These are phyloP conservation scores for Actinopyga echinites DNA, from an alignment of 53 echinoderm and acorn worm genomes.

Conservation along the genomic window DNA sequence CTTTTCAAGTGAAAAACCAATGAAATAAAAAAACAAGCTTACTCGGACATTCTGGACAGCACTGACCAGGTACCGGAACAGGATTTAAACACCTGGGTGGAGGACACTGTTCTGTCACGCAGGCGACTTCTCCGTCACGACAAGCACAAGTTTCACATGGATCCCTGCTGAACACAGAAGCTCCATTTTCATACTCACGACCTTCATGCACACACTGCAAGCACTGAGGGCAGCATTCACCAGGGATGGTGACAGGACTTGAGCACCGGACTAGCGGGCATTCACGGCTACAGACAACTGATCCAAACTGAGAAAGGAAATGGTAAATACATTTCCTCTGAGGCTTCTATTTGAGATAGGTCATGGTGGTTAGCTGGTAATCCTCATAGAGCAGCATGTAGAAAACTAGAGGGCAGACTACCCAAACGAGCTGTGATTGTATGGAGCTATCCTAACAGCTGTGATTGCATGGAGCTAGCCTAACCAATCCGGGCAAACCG, in stretches of 20 bases:
- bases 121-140: slow-evolving; percentile 65
- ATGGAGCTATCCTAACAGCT: too few relatives aligned
- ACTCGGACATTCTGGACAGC: slow-evolving; percentile 10
- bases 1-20: too few relatives aligned
- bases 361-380: too few relatives aligned
- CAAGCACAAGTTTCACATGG: slow-evolving; percentile 73
- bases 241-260: slow-evolving; percentile 40
- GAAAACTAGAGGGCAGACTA: too few relatives aligned
- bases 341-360: neutral
- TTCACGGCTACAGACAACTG: neutral
- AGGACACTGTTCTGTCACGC: slow-evolving; percentile 68
- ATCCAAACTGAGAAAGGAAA: slow-evolving; percentile 15
- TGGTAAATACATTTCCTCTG: neutral
- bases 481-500: too few relatives aligned
- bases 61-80: neutral
- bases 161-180: slow-evolving; percentile 50
- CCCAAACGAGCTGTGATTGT: too few relatives aligned
- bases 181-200: neutral
- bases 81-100: neutral
- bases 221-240: slow-evolving; percentile 61
- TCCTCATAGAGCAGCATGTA: too few relatives aligned
- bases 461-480: too few relatives aligned
- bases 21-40: neutral
- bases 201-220: neutral
- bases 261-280: neutral